A percentile compares a stretch with the other conserved stretches of the same genome.
phyloP scores from a whole-genome alignment of 2,797 vertebrate genomes.

The Microcaecilia unicolor region DNA sequence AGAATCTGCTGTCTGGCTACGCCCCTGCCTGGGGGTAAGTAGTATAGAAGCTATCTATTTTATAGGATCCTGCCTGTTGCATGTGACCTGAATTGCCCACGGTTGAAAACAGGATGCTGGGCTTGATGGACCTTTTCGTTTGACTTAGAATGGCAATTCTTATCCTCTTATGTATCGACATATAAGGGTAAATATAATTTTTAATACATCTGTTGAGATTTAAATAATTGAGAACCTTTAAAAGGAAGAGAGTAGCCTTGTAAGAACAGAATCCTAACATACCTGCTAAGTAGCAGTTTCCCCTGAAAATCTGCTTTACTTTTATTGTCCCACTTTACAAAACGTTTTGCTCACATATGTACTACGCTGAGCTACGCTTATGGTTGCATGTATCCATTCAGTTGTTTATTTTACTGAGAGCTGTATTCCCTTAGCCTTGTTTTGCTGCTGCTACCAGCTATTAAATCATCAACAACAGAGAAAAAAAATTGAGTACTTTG shows the following conservation, averaged over 20 bases:
- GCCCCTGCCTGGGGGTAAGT: too few relatives aligned
- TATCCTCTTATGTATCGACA: slow-evolving; percentile 5
- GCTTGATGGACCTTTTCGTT: too few relatives aligned
- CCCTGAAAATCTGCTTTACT: slow-evolving; percentile 8
- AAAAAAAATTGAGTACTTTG: slow-evolving; percentile 19
- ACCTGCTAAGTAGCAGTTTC: slow-evolving; percentile 1
- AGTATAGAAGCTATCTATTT: too few relatives aligned
- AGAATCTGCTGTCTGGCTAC: too few relatives aligned
- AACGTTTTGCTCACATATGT: slow-evolving; percentile 8
- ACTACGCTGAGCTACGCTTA: slow-evolving; percentile 5
- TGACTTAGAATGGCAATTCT: too few relatives aligned
- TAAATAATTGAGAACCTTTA: neutral
- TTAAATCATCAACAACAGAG: slow-evolving; percentile 16
- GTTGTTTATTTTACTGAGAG: slow-evolving; percentile 12
- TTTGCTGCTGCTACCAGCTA: slow-evolving; percentile 7
- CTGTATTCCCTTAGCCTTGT: slow-evolving; percentile 5
- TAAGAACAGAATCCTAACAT: neutral
- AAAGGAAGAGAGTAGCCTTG: slow-evolving; percentile 1
- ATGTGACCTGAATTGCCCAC: too few relatives aligned
- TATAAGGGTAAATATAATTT: neutral
- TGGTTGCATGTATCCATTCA: slow-evolving; percentile 4
- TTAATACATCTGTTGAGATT: neutral
- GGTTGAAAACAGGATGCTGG: too few relatives aligned
- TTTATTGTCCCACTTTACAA: slow-evolving; percentile 19
- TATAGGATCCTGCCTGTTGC: too few relatives aligned